Evolutionary conservation across 2,888 invertebrate genomes (phyloP).

Genomic region (Thymelicus lineola): DNA sequence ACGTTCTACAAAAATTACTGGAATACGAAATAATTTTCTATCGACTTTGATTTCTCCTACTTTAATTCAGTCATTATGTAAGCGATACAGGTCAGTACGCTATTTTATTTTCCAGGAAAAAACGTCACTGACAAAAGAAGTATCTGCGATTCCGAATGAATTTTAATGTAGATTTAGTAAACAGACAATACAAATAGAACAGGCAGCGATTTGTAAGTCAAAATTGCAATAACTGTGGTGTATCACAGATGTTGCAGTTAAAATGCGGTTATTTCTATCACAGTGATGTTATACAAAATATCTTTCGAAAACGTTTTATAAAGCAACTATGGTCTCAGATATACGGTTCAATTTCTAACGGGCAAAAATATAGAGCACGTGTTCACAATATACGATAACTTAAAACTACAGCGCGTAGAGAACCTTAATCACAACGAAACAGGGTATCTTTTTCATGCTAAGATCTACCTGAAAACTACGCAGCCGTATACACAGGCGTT

Average conservation of each 20-base stretch:
- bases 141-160: not conserved
- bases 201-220: slow-evolving; percentile 21
- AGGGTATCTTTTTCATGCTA: slow-evolving; percentile 22
- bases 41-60: no score
- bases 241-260: slow-evolving; percentile 33
- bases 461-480: slow-evolving; percentile 12
- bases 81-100: not conserved
- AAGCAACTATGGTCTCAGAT: not conserved
- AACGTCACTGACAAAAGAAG: not conserved
- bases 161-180: not conserved
- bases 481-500: slow-evolving; percentile 23
- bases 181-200: not conserved
- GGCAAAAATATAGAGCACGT: slow-evolving; percentile 24
- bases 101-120: not conserved
- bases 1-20: no score
- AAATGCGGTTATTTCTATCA: slow-evolving; percentile 36
- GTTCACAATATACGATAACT: slow-evolving; percentile 18
- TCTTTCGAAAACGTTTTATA: slow-evolving; percentile 2
- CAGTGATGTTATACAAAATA: slow-evolving; percentile 19
- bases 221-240: slow-evolving; percentile 27
- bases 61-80: no score
- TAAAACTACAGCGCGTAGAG: not conserved
- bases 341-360: slow-evolving; percentile 25
- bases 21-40: no score
- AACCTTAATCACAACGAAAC: slow-evolving; percentile 17